A percentile compares a stretch with the other conserved stretches of the same genome.
Evolutionary conservation across 2,797 vertebrate species (phyloP).

Genomic region (Hydrolagus colliei): DNA sequence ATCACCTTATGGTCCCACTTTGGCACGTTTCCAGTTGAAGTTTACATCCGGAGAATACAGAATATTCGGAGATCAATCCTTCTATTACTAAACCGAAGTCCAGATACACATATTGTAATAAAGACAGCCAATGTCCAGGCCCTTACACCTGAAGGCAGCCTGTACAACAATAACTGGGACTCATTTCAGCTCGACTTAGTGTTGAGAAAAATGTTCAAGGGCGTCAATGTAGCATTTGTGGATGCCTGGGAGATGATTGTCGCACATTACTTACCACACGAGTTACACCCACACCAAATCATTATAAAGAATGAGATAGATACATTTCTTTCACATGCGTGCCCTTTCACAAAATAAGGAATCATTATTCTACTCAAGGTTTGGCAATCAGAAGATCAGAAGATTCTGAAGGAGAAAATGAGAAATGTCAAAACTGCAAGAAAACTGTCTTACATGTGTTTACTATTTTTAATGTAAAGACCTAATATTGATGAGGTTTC

Average conservation of each 20-base stretch:
- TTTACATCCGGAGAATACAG: constrained; percentile 81
- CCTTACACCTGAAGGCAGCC: constrained; percentile 73
- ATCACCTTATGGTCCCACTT: constrained; percentile 95
- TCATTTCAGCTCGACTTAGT: constrained; percentile 59
- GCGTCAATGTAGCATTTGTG: constrained; percentile 74
- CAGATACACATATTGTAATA: constrained; percentile 72
- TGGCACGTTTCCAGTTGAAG: constrained; percentile 89
- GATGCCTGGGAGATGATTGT: constrained; percentile 95
- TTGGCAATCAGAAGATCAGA: neutral
- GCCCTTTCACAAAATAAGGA: neutral
- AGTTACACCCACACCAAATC: constrained; percentile 73
- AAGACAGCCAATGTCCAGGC: constrained; percentile 83
- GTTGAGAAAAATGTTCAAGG: constrained; percentile 77
- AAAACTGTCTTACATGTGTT: too few relatives aligned
- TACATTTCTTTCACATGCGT: constrained; percentile 71
- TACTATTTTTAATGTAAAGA: too few relatives aligned
- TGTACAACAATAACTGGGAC: constrained; percentile 96
- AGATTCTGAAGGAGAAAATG: too few relatives aligned
- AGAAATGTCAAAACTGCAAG: too few relatives aligned
- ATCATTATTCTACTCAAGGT: neutral
- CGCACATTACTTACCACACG: constrained; percentile 80
- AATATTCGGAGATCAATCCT: constrained; percentile 79
- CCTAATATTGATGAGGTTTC: too few relatives aligned
- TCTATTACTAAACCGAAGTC: constrained; percentile 76
- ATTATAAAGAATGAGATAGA: constrained; percentile 91